A percentile compares a stretch with the other conserved stretches of the same genome.
phyloP scores from a whole-genome alignment of 2,113 vertebrate species.

The Macrotis lagotis region DNA sequence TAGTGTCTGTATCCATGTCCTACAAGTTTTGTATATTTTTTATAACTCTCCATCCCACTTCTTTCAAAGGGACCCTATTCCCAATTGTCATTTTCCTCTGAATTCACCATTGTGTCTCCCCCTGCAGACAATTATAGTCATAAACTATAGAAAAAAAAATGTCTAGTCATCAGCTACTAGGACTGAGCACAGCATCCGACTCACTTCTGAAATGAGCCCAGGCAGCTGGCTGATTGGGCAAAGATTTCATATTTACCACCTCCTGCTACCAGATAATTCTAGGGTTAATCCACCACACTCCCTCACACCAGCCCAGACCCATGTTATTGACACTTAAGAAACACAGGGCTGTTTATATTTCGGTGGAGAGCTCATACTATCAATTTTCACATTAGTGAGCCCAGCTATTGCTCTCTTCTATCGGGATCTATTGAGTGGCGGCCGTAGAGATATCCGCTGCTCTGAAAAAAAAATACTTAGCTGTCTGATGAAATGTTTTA shows the following conservation, averaged over 20 bases:
- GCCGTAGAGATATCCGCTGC: slow-evolving; percentile 82
- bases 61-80: neutral
- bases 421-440: slow-evolving; percentile 82
- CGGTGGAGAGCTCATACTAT: slow-evolving; percentile 83
- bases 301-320: slow-evolving; percentile 70
- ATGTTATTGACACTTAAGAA: slow-evolving; percentile 81
- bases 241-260: slow-evolving; percentile 72
- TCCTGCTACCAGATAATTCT: slow-evolving; percentile 77
- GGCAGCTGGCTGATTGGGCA: slow-evolving; percentile 63
- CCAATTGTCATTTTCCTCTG: neutral
- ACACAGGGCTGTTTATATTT: slow-evolving; percentile 84
- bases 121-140: slow-evolving; percentile 32
- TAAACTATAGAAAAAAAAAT: slow-evolving; percentile 29
- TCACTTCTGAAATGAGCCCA: slow-evolving; percentile 65
- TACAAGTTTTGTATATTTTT: neutral
- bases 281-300: slow-evolving; percentile 72
- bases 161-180: slow-evolving; percentile 42
- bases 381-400: slow-evolving; percentile 84
- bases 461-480: slow-evolving; percentile 84
- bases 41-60: neutral
- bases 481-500: slow-evolving; percentile 90
- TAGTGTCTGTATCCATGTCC: neutral
- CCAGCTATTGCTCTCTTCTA: slow-evolving; percentile 80
- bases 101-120: neutral
- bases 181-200: slow-evolving; percentile 65